Conservation (phyloP, 2,113 vertebrate genomes). For the Carollia perspicillata region DNA sequence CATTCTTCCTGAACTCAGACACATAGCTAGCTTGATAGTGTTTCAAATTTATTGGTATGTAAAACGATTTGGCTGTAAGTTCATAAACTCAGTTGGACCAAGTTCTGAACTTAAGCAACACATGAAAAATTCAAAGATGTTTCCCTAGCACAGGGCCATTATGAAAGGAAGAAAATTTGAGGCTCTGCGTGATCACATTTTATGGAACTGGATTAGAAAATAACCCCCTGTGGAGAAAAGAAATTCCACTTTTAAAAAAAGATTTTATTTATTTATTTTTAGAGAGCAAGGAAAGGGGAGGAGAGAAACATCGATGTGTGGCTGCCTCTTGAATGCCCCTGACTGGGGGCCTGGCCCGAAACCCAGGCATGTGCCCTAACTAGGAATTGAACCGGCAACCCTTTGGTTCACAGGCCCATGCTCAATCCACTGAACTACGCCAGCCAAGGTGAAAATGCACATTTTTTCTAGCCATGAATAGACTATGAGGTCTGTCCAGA, state of each 20-base stretch:
- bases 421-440: no score
- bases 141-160: neutral
- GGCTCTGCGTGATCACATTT: neutral
- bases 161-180: slow-evolving; percentile 22
- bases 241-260: neutral
- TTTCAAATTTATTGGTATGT: neutral
- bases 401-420: no score
- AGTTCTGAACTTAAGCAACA: neutral
- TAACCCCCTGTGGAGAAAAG: neutral
- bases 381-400: no score
- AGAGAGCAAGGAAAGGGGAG: no score
- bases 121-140: neutral
- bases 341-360: no score
- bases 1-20: neutral
- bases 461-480: neutral
- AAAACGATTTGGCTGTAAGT: neutral
- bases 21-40: neutral
- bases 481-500: neutral
- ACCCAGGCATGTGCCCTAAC: no score
- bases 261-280: no score
- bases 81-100: neutral
- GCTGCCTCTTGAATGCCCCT: no score
- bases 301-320: no score
- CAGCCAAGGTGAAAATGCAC: neutral
- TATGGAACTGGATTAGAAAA: neutral